phyloP scores from a whole-genome alignment of 2,113 vertebrate species.

The Malurus melanocephalus region DNA sequence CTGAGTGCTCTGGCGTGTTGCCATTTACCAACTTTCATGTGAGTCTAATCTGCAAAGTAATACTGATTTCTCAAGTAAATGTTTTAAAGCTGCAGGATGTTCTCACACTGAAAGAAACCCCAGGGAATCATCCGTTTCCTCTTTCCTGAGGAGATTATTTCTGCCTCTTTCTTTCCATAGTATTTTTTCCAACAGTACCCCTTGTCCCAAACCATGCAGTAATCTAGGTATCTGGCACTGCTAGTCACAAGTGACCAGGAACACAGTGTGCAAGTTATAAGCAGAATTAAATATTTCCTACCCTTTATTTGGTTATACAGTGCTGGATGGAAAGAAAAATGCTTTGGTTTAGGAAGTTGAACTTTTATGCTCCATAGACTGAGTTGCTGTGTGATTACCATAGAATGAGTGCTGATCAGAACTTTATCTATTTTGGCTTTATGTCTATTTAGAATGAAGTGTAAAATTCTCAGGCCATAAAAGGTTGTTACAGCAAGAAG shows the following conservation, averaged over 20 bases:
- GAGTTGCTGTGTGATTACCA: neutral
- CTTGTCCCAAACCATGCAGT: neutral
- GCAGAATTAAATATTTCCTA: neutral
- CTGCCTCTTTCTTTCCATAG: neutral
- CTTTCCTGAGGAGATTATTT: neutral
- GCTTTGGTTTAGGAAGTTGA: neutral
- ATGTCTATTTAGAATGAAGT: neutral
- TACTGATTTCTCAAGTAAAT: slow-evolving; percentile 2
- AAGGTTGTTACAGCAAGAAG: neutral
- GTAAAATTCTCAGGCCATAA: neutral
- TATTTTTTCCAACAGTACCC: neutral
- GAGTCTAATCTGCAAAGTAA: slow-evolving; percentile 9
- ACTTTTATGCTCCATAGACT: neutral
- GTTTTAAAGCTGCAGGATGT: slow-evolving; percentile 23
- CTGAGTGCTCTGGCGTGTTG: neutral
- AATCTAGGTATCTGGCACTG: neutral
- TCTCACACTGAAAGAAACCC: neutral
- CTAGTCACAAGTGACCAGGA: neutral
- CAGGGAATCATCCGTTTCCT: neutral
- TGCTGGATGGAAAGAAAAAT: neutral
- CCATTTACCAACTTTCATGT: neutral
- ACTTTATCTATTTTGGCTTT: neutral
- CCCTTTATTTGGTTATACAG: neutral
- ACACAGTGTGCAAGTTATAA: neutral
- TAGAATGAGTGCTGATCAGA: neutral